Conservation (phyloP, 2,888 invertebrate genomes). For the Agrotis ipsilon region DNA sequence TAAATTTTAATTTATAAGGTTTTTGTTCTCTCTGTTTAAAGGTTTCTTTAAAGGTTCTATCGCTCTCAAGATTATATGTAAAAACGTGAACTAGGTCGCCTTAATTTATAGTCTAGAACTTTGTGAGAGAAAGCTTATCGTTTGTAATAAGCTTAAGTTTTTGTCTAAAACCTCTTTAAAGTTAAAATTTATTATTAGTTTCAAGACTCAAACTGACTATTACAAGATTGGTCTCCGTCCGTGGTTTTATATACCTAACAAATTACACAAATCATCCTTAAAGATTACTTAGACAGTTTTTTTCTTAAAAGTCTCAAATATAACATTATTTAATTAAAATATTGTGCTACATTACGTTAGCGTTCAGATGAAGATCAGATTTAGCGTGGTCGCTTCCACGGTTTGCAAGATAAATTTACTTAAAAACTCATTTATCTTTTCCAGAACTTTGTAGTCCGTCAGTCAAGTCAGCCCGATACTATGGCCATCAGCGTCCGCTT, state of each 20-base stretch:
- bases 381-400: no score
- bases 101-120: neutral
- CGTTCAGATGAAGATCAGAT: no score
- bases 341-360: neutral
- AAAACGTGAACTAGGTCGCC: neutral
- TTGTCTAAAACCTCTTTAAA: neutral
- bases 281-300: no score
- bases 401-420: neutral
- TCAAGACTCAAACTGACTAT: neutral
- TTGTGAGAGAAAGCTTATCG: neutral
- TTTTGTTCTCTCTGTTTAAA: neutral
- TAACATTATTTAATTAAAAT: no score
- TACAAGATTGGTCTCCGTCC: no score
- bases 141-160: neutral
- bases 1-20: neutral
- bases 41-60: neutral
- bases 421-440: constrained; percentile 9
- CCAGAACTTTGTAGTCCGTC: constrained; percentile 98
- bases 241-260: neutral
- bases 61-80: constrained; percentile 8
- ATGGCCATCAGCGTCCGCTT: constrained; percentile 98
- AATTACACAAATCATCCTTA: no score
- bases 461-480: constrained; percentile 97
- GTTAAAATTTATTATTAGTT: neutral
- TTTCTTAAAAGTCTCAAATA: no score